Evolutionary conservation across 2,888 invertebrate species (phyloP), one percentile per base, ranked within the genome.

Genomic region (Theretra japonica): DNA sequence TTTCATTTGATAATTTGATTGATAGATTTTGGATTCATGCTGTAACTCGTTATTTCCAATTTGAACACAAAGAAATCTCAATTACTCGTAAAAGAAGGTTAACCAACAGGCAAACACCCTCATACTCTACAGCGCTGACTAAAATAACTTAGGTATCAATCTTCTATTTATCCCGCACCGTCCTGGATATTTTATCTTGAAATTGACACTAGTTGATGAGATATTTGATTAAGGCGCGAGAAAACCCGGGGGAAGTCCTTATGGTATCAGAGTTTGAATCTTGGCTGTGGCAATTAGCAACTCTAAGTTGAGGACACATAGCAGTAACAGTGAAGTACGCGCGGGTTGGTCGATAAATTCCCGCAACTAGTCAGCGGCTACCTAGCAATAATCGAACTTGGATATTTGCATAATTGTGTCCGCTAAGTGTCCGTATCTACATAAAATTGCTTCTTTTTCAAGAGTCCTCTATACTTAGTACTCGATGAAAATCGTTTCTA

Each of bases 401-500:
- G 82, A 84, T 87, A 93, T 93, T 94, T 93, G 90, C 93, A 93
- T 94, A 93, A 93, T 93, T 93, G 90, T 90, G 81, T 83, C 82
- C 87, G 86, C 85, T 90, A 92, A 93, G 92, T 90, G 91, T 91
- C 86, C 78, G 83, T 86, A 93, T 93, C 91, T 93, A 89, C 93
- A 94, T 93, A 90, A 93, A 92, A 93, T 91, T 92, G 90, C 90
- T 82, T 88, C 86, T 91, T 91, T 91, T 92, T 91, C 87, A 88
- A 83, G 83, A 84, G 80, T 87, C 86, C 88, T 87, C 87, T 90
- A 89, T 89, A 90, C 88, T 90, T 90, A 89, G 41, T 82, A 84
- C 81, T 76, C 76, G 83, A 87, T 88, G 86, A 86, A 88, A 87
- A 89, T 86, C 79, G 79, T 78, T 83, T 77, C 75, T 77, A 85